Evolutionary conservation across 2,888 invertebrate genomes (phyloP).

Genomic region (Caenorhabditis doughertyi): DNA sequence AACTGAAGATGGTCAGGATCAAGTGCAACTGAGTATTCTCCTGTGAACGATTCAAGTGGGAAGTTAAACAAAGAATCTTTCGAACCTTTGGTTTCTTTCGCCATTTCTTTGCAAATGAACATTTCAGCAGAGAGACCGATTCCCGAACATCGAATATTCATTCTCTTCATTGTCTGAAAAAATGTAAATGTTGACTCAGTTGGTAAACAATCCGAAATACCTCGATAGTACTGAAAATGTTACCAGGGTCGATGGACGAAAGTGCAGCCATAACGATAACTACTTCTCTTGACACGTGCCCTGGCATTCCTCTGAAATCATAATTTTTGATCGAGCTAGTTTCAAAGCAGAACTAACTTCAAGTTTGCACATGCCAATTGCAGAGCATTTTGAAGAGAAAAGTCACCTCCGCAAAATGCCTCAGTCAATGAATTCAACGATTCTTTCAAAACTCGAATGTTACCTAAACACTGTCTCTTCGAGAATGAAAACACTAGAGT

Average conservation of each 20-base stretch:
- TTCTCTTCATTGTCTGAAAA: constrained; percentile 86
- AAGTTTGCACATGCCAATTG: constrained; percentile 92
- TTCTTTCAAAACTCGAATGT: constrained; percentile 83
- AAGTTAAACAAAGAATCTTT: neutral
- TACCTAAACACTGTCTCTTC: constrained; percentile 49
- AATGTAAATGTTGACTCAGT: neutral
- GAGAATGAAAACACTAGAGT: neutral
- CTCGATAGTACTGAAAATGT: constrained; percentile 91
- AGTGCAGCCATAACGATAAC: constrained; percentile 93
- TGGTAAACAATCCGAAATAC: constrained; percentile 84
- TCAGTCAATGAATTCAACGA: constrained; percentile 85
- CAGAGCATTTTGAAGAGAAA: constrained; percentile 95
- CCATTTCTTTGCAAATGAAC: constrained; percentile 91
- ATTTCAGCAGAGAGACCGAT: constrained; percentile 97
- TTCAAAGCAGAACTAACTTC: constrained; percentile 84
- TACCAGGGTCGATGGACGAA: constrained; percentile 96
- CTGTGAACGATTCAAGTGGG: constrained; percentile 45
- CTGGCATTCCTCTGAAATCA: constrained; percentile 88
- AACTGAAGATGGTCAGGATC: constrained; percentile 89
- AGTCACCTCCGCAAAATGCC: constrained; percentile 90
- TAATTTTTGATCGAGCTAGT: neutral
- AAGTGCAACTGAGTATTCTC: constrained; percentile 88
- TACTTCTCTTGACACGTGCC: constrained; percentile 95
- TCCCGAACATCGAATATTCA: constrained; percentile 92
- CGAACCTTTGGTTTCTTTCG: constrained; percentile 90